Evolutionary conservation across 2,113 vertebrate species (phyloP).

Genomic region (Mellivora capensis): DNA sequence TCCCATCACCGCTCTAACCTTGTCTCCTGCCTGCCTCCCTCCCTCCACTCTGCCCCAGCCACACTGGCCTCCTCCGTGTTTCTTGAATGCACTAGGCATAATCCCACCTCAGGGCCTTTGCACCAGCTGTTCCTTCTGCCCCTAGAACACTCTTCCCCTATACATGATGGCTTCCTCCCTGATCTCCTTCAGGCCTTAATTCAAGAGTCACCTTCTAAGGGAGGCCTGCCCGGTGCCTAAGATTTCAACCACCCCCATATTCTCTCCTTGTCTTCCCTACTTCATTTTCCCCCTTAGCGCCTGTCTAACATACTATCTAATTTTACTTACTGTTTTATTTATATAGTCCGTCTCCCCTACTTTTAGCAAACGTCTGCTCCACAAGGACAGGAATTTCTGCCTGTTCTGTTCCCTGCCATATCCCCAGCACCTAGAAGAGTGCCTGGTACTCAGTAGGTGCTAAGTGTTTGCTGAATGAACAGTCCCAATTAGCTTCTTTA

Average conservation of each 20-base stretch:
- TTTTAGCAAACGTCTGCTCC: conserved; percentile 21
- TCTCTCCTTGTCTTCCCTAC: not conserved
- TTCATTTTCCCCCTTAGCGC: not conserved
- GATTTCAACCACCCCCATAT: not conserved
- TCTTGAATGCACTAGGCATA: not conserved
- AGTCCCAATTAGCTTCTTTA: not conserved
- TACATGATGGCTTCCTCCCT: not conserved
- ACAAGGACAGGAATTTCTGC: conserved; percentile 17
- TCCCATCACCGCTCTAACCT: not conserved
- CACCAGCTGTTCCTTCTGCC: not conserved
- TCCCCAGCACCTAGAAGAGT: not conserved
- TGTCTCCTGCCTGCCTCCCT: not conserved
- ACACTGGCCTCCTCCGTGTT: not conserved
- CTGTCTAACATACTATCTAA: not conserved
- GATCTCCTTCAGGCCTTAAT: conserved; percentile 6
- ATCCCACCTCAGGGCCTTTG: not conserved
- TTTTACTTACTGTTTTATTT: conserved; percentile 26
- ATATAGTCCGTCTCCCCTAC: not conserved
- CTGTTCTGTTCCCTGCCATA: not conserved
- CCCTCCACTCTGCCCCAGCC: not conserved
- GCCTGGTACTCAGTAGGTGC: not conserved
- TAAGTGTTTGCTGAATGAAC: conserved; percentile 20
- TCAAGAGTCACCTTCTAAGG: conserved; percentile 31
- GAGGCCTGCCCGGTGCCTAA: not conserved
- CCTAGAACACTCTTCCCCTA: not conserved